phyloP scores from a whole-genome alignment of 1,140 invertebrate species.

The Venustaconcha ellipsiformis region DNA sequence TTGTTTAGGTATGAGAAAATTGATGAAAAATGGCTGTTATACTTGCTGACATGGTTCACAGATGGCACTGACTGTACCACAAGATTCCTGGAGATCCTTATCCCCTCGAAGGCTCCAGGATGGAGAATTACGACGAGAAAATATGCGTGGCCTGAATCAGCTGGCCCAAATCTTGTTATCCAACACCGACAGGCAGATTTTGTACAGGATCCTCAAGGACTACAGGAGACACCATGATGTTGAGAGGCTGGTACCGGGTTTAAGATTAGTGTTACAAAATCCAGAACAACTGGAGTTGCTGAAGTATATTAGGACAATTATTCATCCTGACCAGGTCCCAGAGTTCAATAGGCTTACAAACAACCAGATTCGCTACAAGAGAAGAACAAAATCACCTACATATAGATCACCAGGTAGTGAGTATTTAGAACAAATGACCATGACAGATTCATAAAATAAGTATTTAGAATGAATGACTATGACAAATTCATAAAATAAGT shows the following conservation, averaged over 20 bases:
- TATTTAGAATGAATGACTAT: too few species aligned
- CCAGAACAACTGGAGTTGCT: slow-evolving; percentile 44
- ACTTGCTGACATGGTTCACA: too few species aligned
- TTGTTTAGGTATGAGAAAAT: too few species aligned
- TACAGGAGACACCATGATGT: slow-evolving; percentile 38
- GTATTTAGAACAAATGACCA: too few species aligned
- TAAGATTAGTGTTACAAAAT: slow-evolving; percentile 37
- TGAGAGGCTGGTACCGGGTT: slow-evolving; percentile 34
- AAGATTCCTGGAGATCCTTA: too few species aligned
- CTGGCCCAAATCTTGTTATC: slow-evolving; percentile 25
- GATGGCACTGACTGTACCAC: too few species aligned
- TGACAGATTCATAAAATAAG: too few species aligned
- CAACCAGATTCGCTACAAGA: too few species aligned
- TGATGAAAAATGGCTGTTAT: too few species aligned
- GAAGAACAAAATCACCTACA: too few species aligned
- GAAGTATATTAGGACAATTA: slow-evolving; percentile 40
- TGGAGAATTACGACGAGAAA: neutral
- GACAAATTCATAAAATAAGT: too few species aligned
- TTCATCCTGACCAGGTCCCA: slow-evolving; percentile 33
- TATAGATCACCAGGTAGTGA: too few species aligned
- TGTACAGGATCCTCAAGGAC: slow-evolving; percentile 44
- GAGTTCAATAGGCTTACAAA: slow-evolving; percentile 30
- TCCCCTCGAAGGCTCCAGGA: neutral
- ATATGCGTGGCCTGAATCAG: slow-evolving; percentile 23
- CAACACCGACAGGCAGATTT: slow-evolving; percentile 29